Percentiles rank a stretch among this genome's conserved stretches.
Conservation (phyloP, 2,113 vertebrate genomes). For the Trichechus manatus region DNA sequence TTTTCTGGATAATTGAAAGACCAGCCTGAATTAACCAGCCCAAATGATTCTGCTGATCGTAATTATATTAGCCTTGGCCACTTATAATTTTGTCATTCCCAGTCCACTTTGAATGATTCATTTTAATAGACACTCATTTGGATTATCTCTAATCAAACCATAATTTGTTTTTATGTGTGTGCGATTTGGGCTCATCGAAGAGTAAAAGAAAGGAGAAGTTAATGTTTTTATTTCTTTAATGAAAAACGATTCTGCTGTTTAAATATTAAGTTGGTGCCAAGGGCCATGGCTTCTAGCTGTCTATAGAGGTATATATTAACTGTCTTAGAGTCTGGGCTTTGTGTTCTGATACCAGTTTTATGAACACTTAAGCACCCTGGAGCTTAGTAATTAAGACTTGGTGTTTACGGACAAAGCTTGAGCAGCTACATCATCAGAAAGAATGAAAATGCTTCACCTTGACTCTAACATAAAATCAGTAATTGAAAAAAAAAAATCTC, state of each 20-base stretch:
- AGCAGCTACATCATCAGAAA: conserved; percentile 47
- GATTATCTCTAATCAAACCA: neutral
- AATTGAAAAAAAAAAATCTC: conserved; percentile 58
- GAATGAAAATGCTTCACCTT: conserved; percentile 56
- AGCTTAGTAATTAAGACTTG: conserved; percentile 57
- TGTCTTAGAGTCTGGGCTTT: conserved; percentile 28
- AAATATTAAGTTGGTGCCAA: neutral
- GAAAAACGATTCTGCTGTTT: conserved; percentile 20
- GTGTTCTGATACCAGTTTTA: conserved; percentile 32
- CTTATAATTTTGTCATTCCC: neutral
- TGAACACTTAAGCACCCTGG: conserved; percentile 8
- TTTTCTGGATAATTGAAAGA: conserved; percentile 10
- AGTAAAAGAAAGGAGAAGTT: neutral
- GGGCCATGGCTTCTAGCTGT: neutral
- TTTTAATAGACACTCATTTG: neutral
- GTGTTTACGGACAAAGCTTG: conserved; percentile 59
- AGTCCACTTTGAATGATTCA: neutral
- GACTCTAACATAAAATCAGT: conserved; percentile 16
- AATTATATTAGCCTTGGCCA: neutral
- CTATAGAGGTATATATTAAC: neutral
- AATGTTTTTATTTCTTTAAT: neutral
- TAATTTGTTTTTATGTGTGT: neutral
- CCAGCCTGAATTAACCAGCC: neutral
- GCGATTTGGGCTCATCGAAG: neutral
- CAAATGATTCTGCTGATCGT: neutral